A percentile compares a stretch with the other conserved stretches of the same genome.
Evolutionary conservation across 2,888 invertebrate genomes (phyloP).

Genomic region (Folsomia candida): DNA sequence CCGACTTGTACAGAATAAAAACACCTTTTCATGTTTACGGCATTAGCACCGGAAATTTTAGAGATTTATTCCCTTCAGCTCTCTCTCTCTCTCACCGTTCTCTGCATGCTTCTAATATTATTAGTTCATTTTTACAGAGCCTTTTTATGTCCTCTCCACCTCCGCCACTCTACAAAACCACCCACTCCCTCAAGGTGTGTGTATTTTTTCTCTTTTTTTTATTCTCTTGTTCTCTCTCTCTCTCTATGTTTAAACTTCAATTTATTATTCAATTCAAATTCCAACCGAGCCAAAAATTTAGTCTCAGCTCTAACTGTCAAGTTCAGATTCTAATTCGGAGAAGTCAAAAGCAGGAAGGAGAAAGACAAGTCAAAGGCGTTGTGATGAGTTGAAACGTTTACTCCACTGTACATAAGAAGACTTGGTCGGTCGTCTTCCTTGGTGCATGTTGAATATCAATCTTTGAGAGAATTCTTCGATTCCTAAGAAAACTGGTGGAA

Average conservation of each 20-base stretch:
- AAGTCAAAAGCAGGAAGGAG: not conserved
- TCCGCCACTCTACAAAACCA: too few species aligned
- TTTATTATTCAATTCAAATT: not conserved
- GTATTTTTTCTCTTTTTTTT: too few species aligned
- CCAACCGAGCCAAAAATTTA: not conserved
- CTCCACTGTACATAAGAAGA: too few species aligned
- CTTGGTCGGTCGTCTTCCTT: too few species aligned
- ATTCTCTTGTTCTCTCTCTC: too few species aligned
- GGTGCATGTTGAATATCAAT: too few species aligned
- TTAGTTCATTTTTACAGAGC: not conserved
- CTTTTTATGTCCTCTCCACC: too few species aligned
- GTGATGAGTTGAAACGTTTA: not conserved
- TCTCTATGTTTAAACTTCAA: not conserved
- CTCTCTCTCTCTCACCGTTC: too few species aligned
- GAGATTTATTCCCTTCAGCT: not conserved
- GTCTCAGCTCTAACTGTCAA: not conserved
- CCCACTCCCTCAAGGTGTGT: not conserved
- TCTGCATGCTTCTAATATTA: not conserved
- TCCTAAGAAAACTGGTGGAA: too few species aligned
- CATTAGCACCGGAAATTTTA: conserved; percentile 2
- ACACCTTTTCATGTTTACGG: conserved; percentile 5
- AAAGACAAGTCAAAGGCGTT: too few species aligned
- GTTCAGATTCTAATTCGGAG: not conserved
- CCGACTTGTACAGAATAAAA: not conserved
- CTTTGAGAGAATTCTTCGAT: too few species aligned